Base-by-base conservation (phyloP, 2,888 invertebrate genomes). In the Gari tellinella region DNA sequence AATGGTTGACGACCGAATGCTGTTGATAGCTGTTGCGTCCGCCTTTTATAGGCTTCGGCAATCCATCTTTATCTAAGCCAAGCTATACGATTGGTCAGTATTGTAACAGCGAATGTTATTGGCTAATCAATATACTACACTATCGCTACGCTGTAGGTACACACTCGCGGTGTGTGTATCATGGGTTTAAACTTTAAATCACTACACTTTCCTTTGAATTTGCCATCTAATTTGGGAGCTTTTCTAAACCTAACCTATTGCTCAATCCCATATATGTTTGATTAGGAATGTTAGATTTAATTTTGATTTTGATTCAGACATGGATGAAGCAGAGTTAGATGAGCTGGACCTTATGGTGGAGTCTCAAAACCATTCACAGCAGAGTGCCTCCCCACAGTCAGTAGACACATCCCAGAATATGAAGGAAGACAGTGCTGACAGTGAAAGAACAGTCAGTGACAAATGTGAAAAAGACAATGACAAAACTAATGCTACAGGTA, bases 251-350 rank as follows among this genome's bases (percentile, higher is more conserved):
- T 43, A 43, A 19, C 4, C 5, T 8, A 8, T 43, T 43, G n/a
- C 4, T 4, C 14, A 43, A 8, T 4, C 43, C 3, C n/a, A 3
- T 19, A 5, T 17, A 12, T 40, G 19, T 23, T 21, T n/a, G 17
- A 19, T 40, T 21, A 21, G 21, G 2, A 15, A 21, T 2, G 1
- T 23, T 1, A 5, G 14, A 10, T 10, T 10, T n/a, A 12, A 26
- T 52, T 52, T 10, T n/a, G 14, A n/a, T n/a, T n/a, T 7, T 12
- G 8, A 17, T 19, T 12, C 38, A 67, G 72, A 72, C 19, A 26
- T 73, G 46, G 68, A 73, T 23, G 67, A 67, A 26, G 41, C 21
- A 8, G 73, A 67, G 37, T 40, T 68, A 12, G 23, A 56, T 58
- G 55, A 63, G 31, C 31, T 73, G 0, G 63, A 63, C 38, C 31